These are phyloP conservation scores for Pluvialis apricaria DNA, from an alignment of 2,113 vertebrate species.

Conservation along the genomic window DNA sequence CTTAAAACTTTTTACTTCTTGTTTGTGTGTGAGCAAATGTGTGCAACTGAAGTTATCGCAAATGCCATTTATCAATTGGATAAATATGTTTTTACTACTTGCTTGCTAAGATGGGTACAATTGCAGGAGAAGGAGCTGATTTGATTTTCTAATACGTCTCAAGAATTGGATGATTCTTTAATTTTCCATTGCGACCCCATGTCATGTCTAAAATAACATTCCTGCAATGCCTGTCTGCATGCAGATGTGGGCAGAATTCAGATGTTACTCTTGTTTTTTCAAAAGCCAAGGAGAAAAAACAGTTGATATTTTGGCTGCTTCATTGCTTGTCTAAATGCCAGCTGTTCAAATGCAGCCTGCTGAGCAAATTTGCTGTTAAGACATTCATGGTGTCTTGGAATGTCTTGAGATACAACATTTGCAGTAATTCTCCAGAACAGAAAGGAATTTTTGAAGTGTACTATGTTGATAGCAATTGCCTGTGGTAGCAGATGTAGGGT, in stretches of 20 bases:
- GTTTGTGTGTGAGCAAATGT: not conserved
- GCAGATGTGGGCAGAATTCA: not conserved
- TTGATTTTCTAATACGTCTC: not conserved
- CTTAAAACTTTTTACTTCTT: not conserved
- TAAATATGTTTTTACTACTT: not conserved
- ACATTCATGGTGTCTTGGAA: not conserved
- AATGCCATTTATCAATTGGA: not conserved
- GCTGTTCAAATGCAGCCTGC: not conserved
- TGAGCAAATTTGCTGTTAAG: not conserved
- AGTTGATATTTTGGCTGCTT: not conserved
- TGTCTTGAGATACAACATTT: not conserved
- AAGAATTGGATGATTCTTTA: not conserved
- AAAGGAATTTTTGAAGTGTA: not conserved
- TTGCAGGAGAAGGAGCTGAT: not conserved
- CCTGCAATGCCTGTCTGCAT: not conserved
- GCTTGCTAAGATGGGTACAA: rapidly evolving
- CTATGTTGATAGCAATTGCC: not conserved
- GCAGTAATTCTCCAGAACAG: not conserved
- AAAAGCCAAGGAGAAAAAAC: not conserved
- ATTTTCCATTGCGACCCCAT: not conserved
- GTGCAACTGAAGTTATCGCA: not conserved
- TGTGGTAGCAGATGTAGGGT: not conserved
- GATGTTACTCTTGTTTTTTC: not conserved
- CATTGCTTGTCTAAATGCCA: not conserved
- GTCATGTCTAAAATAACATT: not conserved